Evolutionary conservation across 2,888 invertebrate species (phyloP).

Genomic region (Hypomecis atomaria): DNA sequence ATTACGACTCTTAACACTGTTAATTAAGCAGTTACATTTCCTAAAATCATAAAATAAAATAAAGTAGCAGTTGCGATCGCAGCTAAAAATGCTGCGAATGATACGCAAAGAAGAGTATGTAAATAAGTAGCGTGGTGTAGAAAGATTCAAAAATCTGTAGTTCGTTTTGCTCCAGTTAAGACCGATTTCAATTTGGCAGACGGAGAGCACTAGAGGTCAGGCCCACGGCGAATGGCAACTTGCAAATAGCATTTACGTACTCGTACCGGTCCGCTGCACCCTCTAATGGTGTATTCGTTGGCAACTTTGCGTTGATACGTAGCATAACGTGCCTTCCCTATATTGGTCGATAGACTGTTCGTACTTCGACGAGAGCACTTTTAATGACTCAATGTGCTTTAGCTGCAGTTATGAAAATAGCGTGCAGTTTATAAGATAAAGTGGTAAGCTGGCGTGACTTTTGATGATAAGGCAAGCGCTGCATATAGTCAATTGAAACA

Average conservation of each 20-base stretch:
- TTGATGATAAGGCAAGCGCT: too few species aligned
- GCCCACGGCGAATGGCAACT: slow-evolving; percentile 65
- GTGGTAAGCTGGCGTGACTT: too few species aligned
- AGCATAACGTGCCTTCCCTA: slow-evolving; percentile 28
- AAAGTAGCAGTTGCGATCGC: slow-evolving; percentile 48
- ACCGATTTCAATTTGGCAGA: slow-evolving; percentile 75
- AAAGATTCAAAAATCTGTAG: slow-evolving; percentile 46
- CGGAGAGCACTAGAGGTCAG: slow-evolving; percentile 62
- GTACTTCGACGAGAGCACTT: slow-evolving; percentile 21
- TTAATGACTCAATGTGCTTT: slow-evolving; percentile 29
- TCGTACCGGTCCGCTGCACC: slow-evolving; percentile 58
- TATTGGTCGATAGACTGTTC: slow-evolving; percentile 45
- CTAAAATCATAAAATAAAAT: too few species aligned
- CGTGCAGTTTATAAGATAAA: slow-evolving; percentile 6
- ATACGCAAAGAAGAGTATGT: slow-evolving; percentile 43
- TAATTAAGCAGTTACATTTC: too few species aligned
- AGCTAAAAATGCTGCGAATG: slow-evolving; percentile 51
- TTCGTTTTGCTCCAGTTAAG: slow-evolving; percentile 70
- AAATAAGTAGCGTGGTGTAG: slow-evolving; percentile 56
- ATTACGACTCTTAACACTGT: too few species aligned
- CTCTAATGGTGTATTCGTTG: slow-evolving; percentile 65
- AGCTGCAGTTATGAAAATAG: slow-evolving; percentile 44
- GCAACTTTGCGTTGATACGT: slow-evolving; percentile 39
- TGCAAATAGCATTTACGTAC: slow-evolving; percentile 76
- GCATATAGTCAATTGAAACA: too few species aligned